phyloP scores from a whole-genome alignment of 2,888 invertebrate species.

The Oscheius sp. region DNA sequence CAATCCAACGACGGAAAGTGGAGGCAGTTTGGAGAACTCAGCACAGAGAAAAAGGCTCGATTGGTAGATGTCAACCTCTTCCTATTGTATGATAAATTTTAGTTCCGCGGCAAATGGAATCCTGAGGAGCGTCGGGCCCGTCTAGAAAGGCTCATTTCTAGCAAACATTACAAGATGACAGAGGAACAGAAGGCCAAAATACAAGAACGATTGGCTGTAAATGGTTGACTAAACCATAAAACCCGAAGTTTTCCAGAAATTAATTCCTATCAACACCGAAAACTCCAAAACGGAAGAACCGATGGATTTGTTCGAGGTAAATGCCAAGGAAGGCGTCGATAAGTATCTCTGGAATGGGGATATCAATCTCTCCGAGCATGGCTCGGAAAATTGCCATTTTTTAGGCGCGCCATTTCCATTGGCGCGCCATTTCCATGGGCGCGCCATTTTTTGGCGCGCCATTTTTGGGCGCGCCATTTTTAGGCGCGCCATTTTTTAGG shows the following conservation, averaged over 20 bases:
- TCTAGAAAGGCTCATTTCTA: background rate
- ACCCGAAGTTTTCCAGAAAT: background rate
- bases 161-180: background rate
- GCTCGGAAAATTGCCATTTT: too few species aligned
- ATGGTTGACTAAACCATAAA: background rate
- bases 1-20: background rate
- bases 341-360: slow-evolving; percentile 36
- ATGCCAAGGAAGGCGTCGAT: slow-evolving; percentile 28
- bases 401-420: too few species aligned
- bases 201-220: background rate
- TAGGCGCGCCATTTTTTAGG: too few species aligned
- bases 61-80: background rate
- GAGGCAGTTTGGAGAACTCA: slow-evolving; percentile 8
- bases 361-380: slow-evolving; percentile 36
- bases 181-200: slow-evolving; percentile 3
- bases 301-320: slow-evolving; percentile 23
- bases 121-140: slow-evolving; percentile 1
- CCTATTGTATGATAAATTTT: background rate
- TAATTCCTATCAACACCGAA: background rate
- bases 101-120: background rate
- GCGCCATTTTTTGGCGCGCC: too few species aligned
- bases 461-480: too few species aligned
- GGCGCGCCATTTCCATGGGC: too few species aligned
- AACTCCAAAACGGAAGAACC: background rate
- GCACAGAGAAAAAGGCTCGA: slow-evolving; percentile 5